These are phyloP conservation scores for Ophonus ardosiacus DNA, from an alignment of 2,888 invertebrate species.

Conservation along the genomic window DNA sequence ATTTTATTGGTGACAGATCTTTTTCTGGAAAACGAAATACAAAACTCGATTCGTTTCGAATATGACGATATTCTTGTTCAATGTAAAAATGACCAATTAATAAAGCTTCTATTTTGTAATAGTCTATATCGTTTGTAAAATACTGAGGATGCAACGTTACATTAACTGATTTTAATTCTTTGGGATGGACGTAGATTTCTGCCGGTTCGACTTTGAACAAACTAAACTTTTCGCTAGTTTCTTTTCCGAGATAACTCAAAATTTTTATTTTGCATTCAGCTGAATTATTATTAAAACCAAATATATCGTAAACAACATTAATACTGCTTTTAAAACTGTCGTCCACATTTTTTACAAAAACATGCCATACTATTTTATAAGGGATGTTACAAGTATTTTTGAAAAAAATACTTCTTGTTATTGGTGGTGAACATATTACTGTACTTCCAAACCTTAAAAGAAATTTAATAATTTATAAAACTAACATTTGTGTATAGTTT, in stretches of 20 bases:
- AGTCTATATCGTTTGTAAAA: neutral
- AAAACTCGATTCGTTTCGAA: constrained; percentile 7
- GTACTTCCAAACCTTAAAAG: neutral
- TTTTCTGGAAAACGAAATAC: constrained; percentile 20
- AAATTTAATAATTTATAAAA: neutral
- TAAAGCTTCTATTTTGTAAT: neutral
- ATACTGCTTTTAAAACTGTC: constrained; percentile 10
- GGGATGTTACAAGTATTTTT: constrained; percentile 23
- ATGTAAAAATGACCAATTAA: constrained; percentile 25
- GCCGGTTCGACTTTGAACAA: constrained; percentile 21
- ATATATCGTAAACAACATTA: constrained; percentile 21
- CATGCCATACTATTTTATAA: constrained; percentile 27
- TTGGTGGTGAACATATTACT: neutral
- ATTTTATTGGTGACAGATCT: neutral
- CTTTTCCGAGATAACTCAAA: constrained; percentile 30
- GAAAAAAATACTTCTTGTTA: neutral
- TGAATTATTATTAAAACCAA: constrained; percentile 8
- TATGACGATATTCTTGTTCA: neutral
- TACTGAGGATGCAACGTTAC: neutral
- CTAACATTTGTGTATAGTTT: neutral
- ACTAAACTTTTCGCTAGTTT: neutral
- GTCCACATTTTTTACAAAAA: neutral
- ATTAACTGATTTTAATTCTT: constrained; percentile 16
- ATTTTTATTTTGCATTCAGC: constrained; percentile 8
- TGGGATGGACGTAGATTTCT: constrained; percentile 17